Conservation (phyloP, 1,140 invertebrate species). For the Colletes latitarsis region DNA sequence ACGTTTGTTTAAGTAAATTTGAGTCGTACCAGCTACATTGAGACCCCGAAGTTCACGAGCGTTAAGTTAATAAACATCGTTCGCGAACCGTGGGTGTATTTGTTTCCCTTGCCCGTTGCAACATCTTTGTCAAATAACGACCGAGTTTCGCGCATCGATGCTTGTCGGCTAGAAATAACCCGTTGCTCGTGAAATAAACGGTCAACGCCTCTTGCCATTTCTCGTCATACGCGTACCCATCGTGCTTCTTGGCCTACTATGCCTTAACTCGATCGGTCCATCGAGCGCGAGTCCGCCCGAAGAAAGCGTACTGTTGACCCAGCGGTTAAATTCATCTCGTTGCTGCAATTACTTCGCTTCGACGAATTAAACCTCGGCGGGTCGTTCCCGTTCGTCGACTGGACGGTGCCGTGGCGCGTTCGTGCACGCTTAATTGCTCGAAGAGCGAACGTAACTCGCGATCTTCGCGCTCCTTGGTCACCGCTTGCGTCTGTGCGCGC, state of each 20-base stretch:
- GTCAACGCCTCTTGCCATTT: slow-evolving; percentile 41
- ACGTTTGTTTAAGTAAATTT: no score
- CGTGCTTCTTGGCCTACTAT: neutral
- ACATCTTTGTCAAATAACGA: neutral
- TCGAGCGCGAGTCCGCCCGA: slow-evolving; percentile 9
- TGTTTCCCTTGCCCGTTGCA: no score
- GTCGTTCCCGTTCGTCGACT: neutral
- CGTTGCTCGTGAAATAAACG: slow-evolving; percentile 32
- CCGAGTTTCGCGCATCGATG: neutral
- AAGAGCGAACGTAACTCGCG: neutral
- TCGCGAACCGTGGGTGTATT: no score
- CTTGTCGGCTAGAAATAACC: slow-evolving; percentile 24
- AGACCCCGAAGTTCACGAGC: no score
- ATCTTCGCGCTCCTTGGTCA: no score
- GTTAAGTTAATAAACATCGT: no score
- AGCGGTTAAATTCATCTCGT: slow-evolving; percentile 54
- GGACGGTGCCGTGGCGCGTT: slow-evolving; percentile 6
- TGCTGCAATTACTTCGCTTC: slow-evolving; percentile 47
- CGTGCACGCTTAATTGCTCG: slow-evolving; percentile 21
- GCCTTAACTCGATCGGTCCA: slow-evolving; percentile 32
- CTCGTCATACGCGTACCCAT: slow-evolving; percentile 9
- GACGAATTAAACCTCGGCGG: slow-evolving; percentile 39
- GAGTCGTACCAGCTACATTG: no score
- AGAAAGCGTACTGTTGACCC: slow-evolving; percentile 48
- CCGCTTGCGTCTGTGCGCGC: no score